Percentiles rank a stretch among this genome's conserved stretches.
Conservation (phyloP, 2,797 vertebrate species). For the Coilia nasus region DNA sequence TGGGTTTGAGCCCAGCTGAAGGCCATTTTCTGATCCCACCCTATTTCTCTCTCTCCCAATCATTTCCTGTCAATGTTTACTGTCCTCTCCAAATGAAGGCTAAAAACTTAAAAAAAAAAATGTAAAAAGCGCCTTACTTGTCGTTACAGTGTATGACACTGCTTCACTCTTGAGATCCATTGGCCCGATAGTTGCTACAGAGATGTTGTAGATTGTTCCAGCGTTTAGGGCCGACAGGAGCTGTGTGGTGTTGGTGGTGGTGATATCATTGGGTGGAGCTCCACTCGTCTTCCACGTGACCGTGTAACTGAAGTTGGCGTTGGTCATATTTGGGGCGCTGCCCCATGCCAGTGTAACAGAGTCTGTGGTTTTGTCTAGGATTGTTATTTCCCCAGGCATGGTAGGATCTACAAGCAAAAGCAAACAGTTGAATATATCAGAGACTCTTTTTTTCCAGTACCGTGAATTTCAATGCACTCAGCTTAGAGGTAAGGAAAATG, state of each 20-base stretch:
- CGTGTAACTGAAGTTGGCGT: constrained; percentile 55
- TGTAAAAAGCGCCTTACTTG: constrained; percentile 64
- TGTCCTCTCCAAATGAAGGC: too few species aligned
- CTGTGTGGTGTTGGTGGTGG: constrained; percentile 19
- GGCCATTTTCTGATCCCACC: too few species aligned
- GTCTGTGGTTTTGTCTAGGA: constrained; percentile 47
- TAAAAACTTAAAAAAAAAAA: too few species aligned
- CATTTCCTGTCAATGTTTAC: too few species aligned
- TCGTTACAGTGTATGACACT: constrained; percentile 55
- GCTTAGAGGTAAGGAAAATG: not conserved
- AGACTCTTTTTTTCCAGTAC: not conserved
- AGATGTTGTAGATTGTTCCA: constrained; percentile 70
- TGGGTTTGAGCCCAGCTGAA: too few species aligned
- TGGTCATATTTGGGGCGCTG: constrained; percentile 56
- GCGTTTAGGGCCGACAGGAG: constrained; percentile 55
- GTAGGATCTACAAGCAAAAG: constrained; percentile 67
- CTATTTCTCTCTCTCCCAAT: too few species aligned
- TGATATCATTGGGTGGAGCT: accelerated
- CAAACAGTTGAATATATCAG: not conserved
- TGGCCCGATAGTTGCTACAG: constrained; percentile 60
- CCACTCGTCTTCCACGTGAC: constrained; percentile 1
- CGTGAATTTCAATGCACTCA: not conserved
- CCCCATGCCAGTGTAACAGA: constrained; percentile 61
- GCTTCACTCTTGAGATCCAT: constrained; percentile 55
- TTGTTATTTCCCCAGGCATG: constrained; percentile 59